Percentiles rank a stretch among this genome's conserved stretches.
These are phyloP conservation scores for Spodoptera littoralis DNA, from an alignment of 2,888 invertebrate species.

Conservation along the genomic window DNA sequence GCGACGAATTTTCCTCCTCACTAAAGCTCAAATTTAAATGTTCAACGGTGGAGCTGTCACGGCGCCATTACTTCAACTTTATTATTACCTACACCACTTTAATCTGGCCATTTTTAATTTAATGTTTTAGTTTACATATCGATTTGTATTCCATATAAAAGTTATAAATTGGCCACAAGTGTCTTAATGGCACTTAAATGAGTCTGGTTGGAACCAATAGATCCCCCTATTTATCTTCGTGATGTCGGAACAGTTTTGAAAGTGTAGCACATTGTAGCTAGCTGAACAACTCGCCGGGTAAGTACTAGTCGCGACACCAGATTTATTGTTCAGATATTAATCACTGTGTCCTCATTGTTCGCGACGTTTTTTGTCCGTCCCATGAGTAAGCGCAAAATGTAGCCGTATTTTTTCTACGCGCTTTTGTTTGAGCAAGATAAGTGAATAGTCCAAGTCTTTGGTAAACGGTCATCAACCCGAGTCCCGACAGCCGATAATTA, in stretches of 20 bases:
- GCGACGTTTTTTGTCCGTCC: constrained; percentile 68
- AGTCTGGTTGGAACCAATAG: constrained; percentile 10
- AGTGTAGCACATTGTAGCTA: constrained; percentile 36
- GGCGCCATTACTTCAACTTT: constrained; percentile 36
- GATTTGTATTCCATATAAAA: too few relatives aligned
- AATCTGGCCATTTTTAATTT: constrained; percentile 1
- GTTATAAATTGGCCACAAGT: neutral
- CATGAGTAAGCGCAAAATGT: constrained; percentile 82
- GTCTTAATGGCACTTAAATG: neutral
- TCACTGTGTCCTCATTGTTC: constrained; percentile 81
- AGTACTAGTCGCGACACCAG: constrained; percentile 50
- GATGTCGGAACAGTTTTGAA: constrained; percentile 25
- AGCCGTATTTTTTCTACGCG: constrained; percentile 68
- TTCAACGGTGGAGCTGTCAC: constrained; percentile 25
- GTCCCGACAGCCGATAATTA: constrained; percentile 75
- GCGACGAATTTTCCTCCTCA: constrained; percentile 30
- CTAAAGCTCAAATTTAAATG: constrained; percentile 18
- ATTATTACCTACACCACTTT: constrained; percentile 13
- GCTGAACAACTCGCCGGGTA: constrained; percentile 14
- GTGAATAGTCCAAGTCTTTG: constrained; percentile 77
- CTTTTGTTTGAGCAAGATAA: constrained; percentile 85
- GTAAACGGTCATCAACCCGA: constrained; percentile 81
- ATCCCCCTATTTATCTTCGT: constrained; percentile 13
- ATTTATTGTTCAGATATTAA: constrained; percentile 77
- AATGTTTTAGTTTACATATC: neutral